Conservation (phyloP, 1,140 invertebrate species). For the Elymnias hypermnestra region DNA sequence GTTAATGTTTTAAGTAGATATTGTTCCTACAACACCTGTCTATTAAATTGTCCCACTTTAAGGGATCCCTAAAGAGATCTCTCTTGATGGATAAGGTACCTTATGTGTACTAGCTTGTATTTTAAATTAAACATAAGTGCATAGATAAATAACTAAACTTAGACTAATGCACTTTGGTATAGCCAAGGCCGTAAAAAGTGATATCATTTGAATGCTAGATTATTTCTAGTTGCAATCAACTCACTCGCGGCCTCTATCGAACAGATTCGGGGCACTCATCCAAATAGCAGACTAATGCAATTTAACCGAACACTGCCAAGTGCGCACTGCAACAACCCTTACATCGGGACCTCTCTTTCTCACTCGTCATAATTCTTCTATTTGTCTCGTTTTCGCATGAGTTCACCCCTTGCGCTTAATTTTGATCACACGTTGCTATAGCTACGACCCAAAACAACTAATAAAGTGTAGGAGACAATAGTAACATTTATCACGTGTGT, state of each 20-base stretch:
- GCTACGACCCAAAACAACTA: constrained; percentile 53
- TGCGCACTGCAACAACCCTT: constrained; percentile 45
- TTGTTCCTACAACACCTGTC: too few relatives aligned
- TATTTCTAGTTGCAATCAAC: constrained; percentile 9
- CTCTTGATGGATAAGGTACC: too few relatives aligned
- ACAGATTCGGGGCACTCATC: constrained; percentile 18
- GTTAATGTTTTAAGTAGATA: too few relatives aligned
- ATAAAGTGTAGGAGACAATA: constrained; percentile 10
- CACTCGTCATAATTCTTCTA: constrained; percentile 19
- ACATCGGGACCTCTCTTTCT: constrained; percentile 27
- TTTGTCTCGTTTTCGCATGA: constrained; percentile 24
- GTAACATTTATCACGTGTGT: neutral
- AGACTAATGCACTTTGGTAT: too few relatives aligned
- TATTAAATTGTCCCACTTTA: too few relatives aligned
- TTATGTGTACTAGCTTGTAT: too few relatives aligned
- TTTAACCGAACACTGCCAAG: constrained; percentile 44
- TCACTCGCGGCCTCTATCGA: constrained; percentile 15
- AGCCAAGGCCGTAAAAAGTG: constrained; percentile 4
- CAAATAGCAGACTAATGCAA: constrained; percentile 53
- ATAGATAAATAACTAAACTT: too few relatives aligned
- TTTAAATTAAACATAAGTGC: too few relatives aligned
- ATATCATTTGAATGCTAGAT: constrained; percentile 10
- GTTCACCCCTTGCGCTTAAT: constrained; percentile 40
- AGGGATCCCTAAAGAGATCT: too few relatives aligned
- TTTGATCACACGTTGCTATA: constrained; percentile 54